Percentiles rank a stretch among this genome's conserved stretches.
Conservation (phyloP, 2,113 vertebrate genomes). For the Centropus bengalensis region DNA sequence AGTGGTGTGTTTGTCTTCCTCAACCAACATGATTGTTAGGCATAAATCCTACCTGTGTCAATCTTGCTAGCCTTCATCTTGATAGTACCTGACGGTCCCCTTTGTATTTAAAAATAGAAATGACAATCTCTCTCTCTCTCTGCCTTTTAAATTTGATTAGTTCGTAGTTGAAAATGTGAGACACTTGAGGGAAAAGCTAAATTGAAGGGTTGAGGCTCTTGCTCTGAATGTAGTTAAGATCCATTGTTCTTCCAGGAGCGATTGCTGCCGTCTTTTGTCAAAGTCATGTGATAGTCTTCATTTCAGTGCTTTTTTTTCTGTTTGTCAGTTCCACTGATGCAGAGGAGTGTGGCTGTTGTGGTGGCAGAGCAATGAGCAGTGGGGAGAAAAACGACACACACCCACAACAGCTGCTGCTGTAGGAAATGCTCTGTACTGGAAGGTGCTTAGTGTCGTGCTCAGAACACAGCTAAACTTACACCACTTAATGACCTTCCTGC, state of each 20-base stretch:
- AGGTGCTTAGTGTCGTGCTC: background rate
- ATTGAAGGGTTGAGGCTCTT: background rate
- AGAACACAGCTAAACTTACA: background rate
- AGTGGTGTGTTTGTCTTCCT: background rate
- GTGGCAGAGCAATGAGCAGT: background rate
- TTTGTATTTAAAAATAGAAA: slow-evolving; percentile 56
- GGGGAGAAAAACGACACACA: background rate
- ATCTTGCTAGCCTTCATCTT: slow-evolving; percentile 39
- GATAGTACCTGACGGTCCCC: background rate
- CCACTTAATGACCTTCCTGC: background rate
- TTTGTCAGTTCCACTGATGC: background rate
- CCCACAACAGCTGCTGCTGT: fast-evolving
- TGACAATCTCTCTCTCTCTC: background rate
- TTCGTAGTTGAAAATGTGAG: slow-evolving; percentile 26
- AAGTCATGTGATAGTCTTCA: background rate
- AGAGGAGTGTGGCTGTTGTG: background rate
- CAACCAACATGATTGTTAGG: background rate
- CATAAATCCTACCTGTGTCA: slow-evolving; percentile 8
- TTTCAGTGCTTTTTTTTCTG: background rate
- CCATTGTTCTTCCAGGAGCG: background rate
- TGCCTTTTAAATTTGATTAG: slow-evolving; percentile 41
- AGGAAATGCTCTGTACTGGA: background rate
- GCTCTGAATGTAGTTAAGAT: background rate
- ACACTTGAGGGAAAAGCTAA: slow-evolving; percentile 20
- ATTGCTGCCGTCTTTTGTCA: background rate